Evolutionary conservation across 1,140 invertebrate genomes (phyloP).

Genomic region (Potamilus streckersoni): DNA sequence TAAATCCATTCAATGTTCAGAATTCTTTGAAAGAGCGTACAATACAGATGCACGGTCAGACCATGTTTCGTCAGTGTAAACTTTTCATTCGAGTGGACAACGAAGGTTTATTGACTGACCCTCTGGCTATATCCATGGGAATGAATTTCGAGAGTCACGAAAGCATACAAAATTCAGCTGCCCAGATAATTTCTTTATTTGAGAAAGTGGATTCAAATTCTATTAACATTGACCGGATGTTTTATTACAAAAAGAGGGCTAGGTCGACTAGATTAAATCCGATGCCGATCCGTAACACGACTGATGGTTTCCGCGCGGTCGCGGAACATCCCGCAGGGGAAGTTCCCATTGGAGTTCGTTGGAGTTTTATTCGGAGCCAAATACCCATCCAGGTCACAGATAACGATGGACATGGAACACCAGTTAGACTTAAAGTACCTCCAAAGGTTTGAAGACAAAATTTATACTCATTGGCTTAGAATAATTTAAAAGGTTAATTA

Average conservation of each 20-base stretch:
- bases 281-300: conserved; percentile 11
- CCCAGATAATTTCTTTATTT: conserved; percentile 11
- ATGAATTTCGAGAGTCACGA: conserved; percentile 30
- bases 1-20: no score
- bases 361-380: not conserved
- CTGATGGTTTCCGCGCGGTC: conserved; percentile 21
- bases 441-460: no score
- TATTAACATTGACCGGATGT: conserved; percentile 5
- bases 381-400: no score
- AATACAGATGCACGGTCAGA: not conserved
- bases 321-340: conserved; percentile 27
- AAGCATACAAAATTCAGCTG: conserved; percentile 23
- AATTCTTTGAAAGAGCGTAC: no score
- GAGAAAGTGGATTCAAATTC: not conserved
- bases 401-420: no score
- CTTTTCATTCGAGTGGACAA: conserved; percentile 20
- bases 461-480: no score
- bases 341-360: conserved; percentile 21
- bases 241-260: conserved; percentile 30
- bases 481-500: no score
- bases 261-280: conserved; percentile 25
- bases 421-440: no score
- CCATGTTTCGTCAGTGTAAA: conserved; percentile 21
- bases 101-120: conserved; percentile 19
- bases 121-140: conserved; percentile 13